These are phyloP conservation scores for Cataglyphis livida DNA, from an alignment of 2,888 invertebrate species.

Conservation along the genomic window DNA sequence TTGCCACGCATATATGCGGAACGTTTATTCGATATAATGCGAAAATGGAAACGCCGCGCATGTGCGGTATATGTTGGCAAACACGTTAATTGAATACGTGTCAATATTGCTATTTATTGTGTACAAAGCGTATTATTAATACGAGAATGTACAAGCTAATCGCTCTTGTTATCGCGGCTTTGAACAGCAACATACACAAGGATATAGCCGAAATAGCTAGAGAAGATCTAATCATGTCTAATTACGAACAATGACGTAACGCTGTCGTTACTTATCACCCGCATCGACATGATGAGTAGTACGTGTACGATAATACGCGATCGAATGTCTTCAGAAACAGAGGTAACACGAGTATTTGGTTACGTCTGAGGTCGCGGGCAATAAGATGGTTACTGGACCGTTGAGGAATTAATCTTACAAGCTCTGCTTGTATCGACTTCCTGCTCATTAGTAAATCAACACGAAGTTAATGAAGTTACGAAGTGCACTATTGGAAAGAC, in stretches of 20 bases:
- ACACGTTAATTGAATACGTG: neutral
- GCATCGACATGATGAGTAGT: neutral
- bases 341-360: constrained; percentile 2
- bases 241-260: neutral
- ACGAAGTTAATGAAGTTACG: constrained; percentile 25
- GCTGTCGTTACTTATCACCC: neutral
- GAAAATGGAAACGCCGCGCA: neutral
- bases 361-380: constrained; percentile 1
- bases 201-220: neutral
- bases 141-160: neutral
- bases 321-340: neutral
- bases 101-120: neutral
- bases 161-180: neutral
- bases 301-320: neutral
- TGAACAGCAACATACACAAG: neutral
- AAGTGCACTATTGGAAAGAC: constrained; percentile 36
- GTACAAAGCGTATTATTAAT: neutral
- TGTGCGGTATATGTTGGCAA: neutral
- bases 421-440: constrained; percentile 41
- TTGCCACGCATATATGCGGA: neutral
- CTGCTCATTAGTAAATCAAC: constrained; percentile 61
- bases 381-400: constrained; percentile 43
- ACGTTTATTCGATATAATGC: neutral
- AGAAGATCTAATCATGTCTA: neutral
- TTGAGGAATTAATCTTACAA: constrained; percentile 52